These are phyloP conservation scores for Osedax fenrisi DNA, from an alignment of 2,888 invertebrate genomes.

Conservation along the genomic window DNA sequence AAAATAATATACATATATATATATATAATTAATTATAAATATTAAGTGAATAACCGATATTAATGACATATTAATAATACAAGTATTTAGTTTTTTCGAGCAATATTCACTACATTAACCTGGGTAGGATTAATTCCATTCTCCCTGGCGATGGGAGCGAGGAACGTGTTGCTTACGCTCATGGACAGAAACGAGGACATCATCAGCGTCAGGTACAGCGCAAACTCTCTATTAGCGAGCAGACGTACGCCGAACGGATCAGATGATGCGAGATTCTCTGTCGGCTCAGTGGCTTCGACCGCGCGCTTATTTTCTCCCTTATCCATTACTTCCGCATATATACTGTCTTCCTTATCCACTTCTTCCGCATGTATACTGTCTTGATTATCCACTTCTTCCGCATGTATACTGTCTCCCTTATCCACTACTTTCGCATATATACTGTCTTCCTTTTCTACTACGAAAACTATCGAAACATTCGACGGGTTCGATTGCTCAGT, in stretches of 20 bases:
- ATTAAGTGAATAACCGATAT: no score
- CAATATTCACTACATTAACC: no score
- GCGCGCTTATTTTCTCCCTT: background rate
- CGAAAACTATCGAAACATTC: background rate
- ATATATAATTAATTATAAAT: no score
- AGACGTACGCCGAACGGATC: background rate
- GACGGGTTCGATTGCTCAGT: background rate
- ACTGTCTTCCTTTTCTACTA: background rate
- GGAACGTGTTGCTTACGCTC: constrained; percentile 19
- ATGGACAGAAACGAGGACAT: constrained; percentile 11
- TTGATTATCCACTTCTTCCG: background rate
- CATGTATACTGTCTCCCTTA: background rate
- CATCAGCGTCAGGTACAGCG: constrained; percentile 12
- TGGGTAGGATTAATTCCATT: background rate
- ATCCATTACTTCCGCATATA: no score
- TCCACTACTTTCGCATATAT: no score
- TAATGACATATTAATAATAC: no score
- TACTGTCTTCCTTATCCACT: background rate
- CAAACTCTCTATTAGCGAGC: background rate
- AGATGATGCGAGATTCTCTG: no score
- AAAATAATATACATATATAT: no score
- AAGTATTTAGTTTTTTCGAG: no score
- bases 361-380: no score
- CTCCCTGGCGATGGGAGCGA: constrained; percentile 10
- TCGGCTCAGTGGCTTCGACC: background rate